Percentiles rank a stretch among this genome's conserved stretches.
Conservation (phyloP, 2,797 vertebrate genomes). For the Ceryle rudis region DNA sequence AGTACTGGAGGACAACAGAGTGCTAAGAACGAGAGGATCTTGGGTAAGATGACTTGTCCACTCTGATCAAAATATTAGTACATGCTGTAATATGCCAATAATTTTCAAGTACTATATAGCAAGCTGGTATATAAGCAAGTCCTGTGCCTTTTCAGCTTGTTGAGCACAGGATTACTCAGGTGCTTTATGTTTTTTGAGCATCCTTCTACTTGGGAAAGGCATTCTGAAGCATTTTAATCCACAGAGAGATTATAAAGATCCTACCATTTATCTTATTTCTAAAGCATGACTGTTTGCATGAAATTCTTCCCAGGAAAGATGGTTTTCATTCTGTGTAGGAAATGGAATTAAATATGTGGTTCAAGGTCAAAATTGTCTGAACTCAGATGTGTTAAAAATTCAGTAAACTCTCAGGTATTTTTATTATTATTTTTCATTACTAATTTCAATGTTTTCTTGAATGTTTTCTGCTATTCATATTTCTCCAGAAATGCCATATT, state of each 20-base stretch:
- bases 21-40: slow-evolving; percentile 88
- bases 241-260: neutral
- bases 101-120: neutral
- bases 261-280: neutral
- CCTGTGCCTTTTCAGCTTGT: neutral
- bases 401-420: neutral
- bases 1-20: slow-evolving; percentile 88
- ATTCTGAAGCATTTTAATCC: neutral
- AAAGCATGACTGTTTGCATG: neutral
- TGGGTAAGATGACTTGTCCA: slow-evolving; percentile 76
- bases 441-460: neutral
- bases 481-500: neutral
- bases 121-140: neutral
- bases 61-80: neutral
- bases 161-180: neutral
- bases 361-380: neutral
- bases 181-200: neutral
- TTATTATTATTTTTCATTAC: neutral
- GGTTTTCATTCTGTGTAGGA: neutral
- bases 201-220: neutral
- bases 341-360: neutral
- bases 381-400: neutral
- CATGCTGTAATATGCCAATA: neutral
- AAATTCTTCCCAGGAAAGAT: neutral
- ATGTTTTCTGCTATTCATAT: neutral